phyloP scores from a whole-genome alignment of 2,888 invertebrate species.

The Cataglyphis rosenhaueri region DNA sequence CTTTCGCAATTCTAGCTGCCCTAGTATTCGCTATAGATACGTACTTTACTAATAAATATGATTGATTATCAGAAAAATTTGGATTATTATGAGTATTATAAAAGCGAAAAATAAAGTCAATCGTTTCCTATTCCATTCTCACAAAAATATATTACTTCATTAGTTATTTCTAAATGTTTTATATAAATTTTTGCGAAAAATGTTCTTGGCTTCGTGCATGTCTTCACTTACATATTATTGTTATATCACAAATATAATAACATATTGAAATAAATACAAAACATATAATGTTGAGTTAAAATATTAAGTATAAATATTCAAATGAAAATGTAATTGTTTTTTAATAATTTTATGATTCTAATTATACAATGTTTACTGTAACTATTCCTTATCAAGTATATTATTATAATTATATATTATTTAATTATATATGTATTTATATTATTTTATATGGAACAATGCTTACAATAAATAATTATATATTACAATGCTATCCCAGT shows the following conservation, averaged over 20 bases:
- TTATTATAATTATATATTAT: conserved; percentile 5
- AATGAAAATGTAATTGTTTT: neutral
- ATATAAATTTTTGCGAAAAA: neutral
- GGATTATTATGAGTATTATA: conserved; percentile 1
- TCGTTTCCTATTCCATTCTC: neutral
- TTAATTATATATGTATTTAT: conserved; percentile 1
- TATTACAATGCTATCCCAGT: neutral
- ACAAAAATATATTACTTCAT: neutral
- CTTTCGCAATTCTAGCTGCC: conserved; percentile 88
- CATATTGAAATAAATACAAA: neutral
- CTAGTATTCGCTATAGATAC: conserved; percentile 88
- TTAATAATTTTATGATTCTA: neutral
- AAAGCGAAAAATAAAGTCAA: neutral
- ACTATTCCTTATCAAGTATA: neutral
- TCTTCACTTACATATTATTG: neutral
- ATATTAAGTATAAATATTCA: neutral
- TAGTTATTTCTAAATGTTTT: neutral
- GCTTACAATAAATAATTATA: conserved; percentile 19
- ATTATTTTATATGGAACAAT: conserved; percentile 8
- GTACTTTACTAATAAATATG: conserved; percentile 86
- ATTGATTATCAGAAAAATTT: conserved; percentile 47
- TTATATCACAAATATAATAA: neutral
- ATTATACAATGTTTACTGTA: neutral
- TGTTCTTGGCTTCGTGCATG: neutral
- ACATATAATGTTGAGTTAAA: neutral